Percentiles rank a stretch among this genome's conserved stretches.
Conservation (phyloP, 2,113 vertebrate genomes). For the Pseudolaguvia tuberculata region DNA sequence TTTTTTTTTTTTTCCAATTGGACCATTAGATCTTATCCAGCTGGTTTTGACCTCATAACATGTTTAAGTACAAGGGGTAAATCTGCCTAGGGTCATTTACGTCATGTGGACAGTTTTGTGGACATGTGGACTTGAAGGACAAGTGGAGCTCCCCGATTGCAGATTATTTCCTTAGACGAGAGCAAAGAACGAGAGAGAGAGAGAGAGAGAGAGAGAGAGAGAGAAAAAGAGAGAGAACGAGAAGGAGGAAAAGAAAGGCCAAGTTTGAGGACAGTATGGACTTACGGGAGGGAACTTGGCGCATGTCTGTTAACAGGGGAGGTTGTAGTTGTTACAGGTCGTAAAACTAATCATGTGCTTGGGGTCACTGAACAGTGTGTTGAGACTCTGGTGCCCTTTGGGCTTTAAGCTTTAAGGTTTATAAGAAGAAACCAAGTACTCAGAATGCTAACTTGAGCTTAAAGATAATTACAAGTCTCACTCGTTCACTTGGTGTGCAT, state of each 20-base stretch:
- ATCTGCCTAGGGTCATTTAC: slow-evolving; percentile 29
- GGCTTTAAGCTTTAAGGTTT: slow-evolving; percentile 32
- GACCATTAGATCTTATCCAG: neutral
- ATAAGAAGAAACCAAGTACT: slow-evolving; percentile 30
- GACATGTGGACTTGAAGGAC: slow-evolving; percentile 5
- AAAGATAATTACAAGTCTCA: slow-evolving; percentile 4
- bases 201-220: neutral
- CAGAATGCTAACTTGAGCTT: slow-evolving; percentile 5
- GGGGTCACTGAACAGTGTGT: slow-evolving; percentile 38
- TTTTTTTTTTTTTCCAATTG: neutral
- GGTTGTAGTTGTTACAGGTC: slow-evolving; percentile 40
- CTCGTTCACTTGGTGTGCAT: neutral
- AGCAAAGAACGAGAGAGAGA: neutral
- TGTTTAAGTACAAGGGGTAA: slow-evolving; percentile 2
- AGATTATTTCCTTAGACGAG: neutral
- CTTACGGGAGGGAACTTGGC: slow-evolving; percentile 27
- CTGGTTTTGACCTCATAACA: slow-evolving; percentile 2
- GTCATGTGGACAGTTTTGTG: slow-evolving; percentile 9
- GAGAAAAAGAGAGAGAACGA: neutral
- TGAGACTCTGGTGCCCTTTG: slow-evolving; percentile 10
- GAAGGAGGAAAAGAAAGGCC: neutral
- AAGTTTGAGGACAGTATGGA: slow-evolving; percentile 26
- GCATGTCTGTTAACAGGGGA: slow-evolving; percentile 41
- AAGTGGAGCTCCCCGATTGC: slow-evolving; percentile 1
- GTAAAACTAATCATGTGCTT: slow-evolving; percentile 43